Conservation (phyloP, 37 sponge, comb jelly and placozoan genomes). For the Beroe ovata region DNA sequence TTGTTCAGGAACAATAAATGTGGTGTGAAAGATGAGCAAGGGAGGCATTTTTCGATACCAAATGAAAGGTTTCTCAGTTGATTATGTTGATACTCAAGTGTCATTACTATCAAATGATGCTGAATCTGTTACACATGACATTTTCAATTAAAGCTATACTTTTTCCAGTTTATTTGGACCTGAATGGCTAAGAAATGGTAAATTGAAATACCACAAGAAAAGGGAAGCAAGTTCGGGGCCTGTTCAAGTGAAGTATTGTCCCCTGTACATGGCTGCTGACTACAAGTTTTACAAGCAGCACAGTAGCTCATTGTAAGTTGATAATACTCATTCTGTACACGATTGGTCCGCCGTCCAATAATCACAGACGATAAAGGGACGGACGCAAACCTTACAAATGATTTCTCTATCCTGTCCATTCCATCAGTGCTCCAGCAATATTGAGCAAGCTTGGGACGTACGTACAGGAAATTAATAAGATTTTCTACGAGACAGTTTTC, state of each 20-base stretch:
- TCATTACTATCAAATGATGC: no score
- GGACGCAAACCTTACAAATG: neutral
- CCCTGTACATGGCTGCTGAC: constrained; percentile 58
- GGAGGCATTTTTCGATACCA: neutral
- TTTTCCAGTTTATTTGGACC: neutral
- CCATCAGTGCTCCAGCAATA: constrained; percentile 49
- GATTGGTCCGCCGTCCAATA: neutral
- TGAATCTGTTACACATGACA: no score
- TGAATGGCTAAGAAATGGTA: neutral
- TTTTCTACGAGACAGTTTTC: constrained; percentile 10
- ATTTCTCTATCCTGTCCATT: no score
- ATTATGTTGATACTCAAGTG: no score
- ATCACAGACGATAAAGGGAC: no score
- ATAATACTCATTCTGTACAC: neutral
- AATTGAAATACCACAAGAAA: constrained; percentile 33
- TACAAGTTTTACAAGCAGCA: constrained; percentile 46
- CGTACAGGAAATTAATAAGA: constrained; percentile 18
- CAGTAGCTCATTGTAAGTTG: constrained; percentile 45
- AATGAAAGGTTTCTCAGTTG: constrained; percentile 10
- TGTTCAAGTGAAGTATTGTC: neutral
- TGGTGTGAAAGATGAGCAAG: constrained; percentile 51
- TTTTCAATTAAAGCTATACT: no score
- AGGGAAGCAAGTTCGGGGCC: neutral
- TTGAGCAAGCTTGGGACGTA: constrained; percentile 54
- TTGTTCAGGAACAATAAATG: constrained; percentile 60